Base-by-base conservation (phyloP, 2,797 vertebrate genomes). In the Chromobotia macracanthus region DNA sequence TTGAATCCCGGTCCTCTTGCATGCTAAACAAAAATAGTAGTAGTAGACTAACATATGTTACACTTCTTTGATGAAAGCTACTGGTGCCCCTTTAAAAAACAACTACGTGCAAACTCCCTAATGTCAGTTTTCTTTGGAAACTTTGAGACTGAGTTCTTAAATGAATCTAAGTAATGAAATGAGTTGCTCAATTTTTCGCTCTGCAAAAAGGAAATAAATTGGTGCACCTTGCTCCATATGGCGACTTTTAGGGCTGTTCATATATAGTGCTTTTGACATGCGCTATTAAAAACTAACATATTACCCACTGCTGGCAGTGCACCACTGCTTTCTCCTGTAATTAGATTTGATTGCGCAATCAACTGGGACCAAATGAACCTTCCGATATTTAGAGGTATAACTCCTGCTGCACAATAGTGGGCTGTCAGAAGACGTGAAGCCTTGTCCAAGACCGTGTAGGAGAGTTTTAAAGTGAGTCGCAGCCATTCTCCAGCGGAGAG, bases 301-400 rank as follows among this genome's bases (percentile, higher is more conserved):
- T 75, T 75, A 88, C 83, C 84, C 84, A 74, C 82, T 66, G 80
- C 84, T 88, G 90, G 89, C 88, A 81, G 51, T 0, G 0, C 44
- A 86, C 88, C 90, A 87, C 86, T 74, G 69, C 86, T 83, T 88
- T 91, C 85, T 86, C 86, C 73, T 82, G 84, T 89, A 89, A 91
- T 89, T 89, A 89, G 72, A 87, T 79, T 80, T 86, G 89, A 90
- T 87, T 86, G 87, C 77, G 86, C 87, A 89, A 89, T 89, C 89
- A 87, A 83, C 86, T 86, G 60, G 68, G 84, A 86, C 84, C 85
- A 83, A 89, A 88, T 81, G 84, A 85, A 78, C 83, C 82, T 69
- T 70, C 87, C 69, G 83, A 80, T 63, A 84, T 79, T 84, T 65
- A 19, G 10, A 81, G 85, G 83, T 3, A 66, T 86, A 84, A 81